Evolutionary conservation across 2,113 vertebrate species (phyloP), one percentile per base, ranked within the genome.

Genomic region (Nothoprocta pentlandii): DNA sequence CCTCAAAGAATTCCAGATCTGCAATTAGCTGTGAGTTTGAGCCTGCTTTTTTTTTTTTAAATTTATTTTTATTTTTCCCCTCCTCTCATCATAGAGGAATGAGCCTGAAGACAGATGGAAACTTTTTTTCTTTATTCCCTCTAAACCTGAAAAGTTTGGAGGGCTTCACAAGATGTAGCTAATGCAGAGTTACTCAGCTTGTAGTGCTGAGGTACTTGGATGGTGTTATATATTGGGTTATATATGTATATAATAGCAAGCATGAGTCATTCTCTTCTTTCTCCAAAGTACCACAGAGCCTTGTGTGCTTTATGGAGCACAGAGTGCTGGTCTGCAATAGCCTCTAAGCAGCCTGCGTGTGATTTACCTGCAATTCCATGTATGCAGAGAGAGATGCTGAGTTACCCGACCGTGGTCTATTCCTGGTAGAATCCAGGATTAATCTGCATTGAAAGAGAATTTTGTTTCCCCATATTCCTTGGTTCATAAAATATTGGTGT

Each of bases 401-500:
- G 46, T 19, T 21, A 54, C 1, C 32, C 23, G 49, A 16, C 20
- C n/a, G 7, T 46, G 9, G 1, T 62, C 25, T 56, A 89, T 75
- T 73, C 26, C 30, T 59, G n/a, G 16, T 70, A 39, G 28, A 90
- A 89, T 53, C 64, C 16, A 14, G 42, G 62, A 32, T 84, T 80
- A 41, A 36, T 70, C 34, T 49, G 16, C 12, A 19, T 4, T 20
- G 44, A 28, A 87, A 80, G 59, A 71, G n/a, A 44, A 61, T 23
- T 32, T 75, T n/a, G 30, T 75, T 70, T 73, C 80, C 46, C 30
- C 9, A 68, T 78, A 47, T 25, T 78, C 39, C 42, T 70, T 56
- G 36, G 74, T 89, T 89, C 74, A 47, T 84, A 92, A 93, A 95
- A 77, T 81, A 89, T 93, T 95, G 82, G 85, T 62, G 59, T n/a